Evolutionary conservation across 2,888 invertebrate genomes (phyloP).

Genomic region (Listrodromus nycthemerus): DNA sequence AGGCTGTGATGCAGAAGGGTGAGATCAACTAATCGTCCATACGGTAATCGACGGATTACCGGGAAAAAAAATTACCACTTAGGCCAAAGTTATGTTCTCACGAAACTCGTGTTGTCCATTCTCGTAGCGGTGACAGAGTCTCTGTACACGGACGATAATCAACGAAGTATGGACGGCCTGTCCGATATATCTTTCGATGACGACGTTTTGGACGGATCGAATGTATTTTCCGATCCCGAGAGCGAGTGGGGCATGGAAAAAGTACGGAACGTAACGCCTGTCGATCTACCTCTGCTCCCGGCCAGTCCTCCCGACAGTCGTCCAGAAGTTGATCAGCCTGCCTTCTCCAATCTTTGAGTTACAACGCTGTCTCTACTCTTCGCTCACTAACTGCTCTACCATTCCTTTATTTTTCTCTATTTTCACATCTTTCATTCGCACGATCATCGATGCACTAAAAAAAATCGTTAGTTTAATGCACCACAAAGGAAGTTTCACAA

Average conservation of each 20-base stretch:
- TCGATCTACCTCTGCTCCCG: conserved; percentile 69
- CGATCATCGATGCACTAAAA: neutral
- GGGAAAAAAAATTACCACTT: neutral
- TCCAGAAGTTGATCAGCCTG: conserved; percentile 87
- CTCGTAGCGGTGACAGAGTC: conserved; percentile 73
- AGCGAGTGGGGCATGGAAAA: conserved; percentile 87
- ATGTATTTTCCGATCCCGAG: conserved; percentile 90
- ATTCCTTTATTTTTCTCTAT: conserved; percentile 6
- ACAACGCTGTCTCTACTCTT: conserved; percentile 15
- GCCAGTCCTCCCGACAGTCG: conserved; percentile 84
- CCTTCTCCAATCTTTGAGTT: conserved; percentile 47
- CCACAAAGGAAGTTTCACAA: no score
- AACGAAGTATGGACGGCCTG: conserved; percentile 81
- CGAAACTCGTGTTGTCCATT: conserved; percentile 37
- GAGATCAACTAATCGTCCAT: conserved; percentile 1
- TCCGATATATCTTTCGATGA: conserved; percentile 86
- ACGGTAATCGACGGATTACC: neutral
- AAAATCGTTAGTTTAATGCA: no score
- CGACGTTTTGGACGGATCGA: conserved; percentile 85
- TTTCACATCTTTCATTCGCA: neutral
- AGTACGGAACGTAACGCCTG: conserved; percentile 71
- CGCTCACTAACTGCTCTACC: neutral
- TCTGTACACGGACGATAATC: conserved; percentile 74
- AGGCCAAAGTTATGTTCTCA: conserved; percentile 28
- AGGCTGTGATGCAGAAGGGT: neutral